Conservation (phyloP, 2,888 invertebrate genomes). For the Rhagonycha lutea region DNA sequence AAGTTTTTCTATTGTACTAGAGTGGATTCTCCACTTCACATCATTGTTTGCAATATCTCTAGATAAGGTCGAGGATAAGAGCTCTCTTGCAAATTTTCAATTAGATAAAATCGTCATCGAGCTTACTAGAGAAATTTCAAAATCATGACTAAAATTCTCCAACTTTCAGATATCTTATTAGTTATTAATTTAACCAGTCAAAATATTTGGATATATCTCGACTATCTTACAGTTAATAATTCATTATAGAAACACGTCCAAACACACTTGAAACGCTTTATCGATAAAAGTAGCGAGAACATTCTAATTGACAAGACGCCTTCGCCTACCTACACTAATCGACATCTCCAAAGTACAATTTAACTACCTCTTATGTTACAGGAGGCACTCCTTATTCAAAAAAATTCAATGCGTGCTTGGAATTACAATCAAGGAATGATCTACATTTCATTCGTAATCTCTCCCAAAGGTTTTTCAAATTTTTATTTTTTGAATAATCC, state of each 20-base stretch:
- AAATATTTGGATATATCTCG: not conserved
- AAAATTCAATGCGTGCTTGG: not conserved
- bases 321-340: slow-evolving; percentile 9
- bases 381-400: slow-evolving; percentile 5
- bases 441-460: not conserved
- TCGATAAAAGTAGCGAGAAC: slow-evolving; percentile 1
- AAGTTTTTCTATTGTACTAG: not conserved
- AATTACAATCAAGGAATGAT: not conserved
- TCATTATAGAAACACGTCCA: not conserved
- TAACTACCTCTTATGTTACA: slow-evolving; percentile 5
- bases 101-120: not conserved
- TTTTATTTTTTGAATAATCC: not conserved
- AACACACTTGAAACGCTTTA: not conserved
- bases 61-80: not conserved
- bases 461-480: too few relatives aligned
- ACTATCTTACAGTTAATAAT: not conserved
- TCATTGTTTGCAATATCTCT: not conserved
- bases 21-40: not conserved
- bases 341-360: slow-evolving; percentile 7
- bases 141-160: not conserved
- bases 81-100: not conserved
- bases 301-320: slow-evolving; percentile 19
- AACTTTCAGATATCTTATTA: not conserved
- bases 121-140: not conserved
- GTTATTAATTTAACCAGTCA: not conserved